Base-by-base conservation (phyloP, 2,888 invertebrate genomes). In the Megaustenia siamemsis region DNA sequence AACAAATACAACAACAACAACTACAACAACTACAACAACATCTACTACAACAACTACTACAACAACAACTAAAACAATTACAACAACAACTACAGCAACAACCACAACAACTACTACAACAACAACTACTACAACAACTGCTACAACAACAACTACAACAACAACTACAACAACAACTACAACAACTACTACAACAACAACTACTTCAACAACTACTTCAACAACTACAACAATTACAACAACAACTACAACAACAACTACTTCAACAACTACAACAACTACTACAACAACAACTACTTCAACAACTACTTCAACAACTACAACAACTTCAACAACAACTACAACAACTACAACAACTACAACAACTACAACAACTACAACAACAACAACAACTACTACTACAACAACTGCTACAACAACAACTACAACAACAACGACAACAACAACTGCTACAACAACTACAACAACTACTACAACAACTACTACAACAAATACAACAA, bases 221-320 rank as follows among this genome's bases (percentile, higher is more conserved):
- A 71, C 71, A n/a, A 71, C 71, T 71, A 45, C 45, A 43, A 71
- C 43, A n/a, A 71, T 45, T 45, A 71, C 71, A n/a, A 45, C 28
- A 43, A 71, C 28, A n/a, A 43, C n/a, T 71, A 43, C 71, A n/a
- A 43, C 43, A n/a, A 71, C 71, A 43, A 45, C n/a, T 71, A 43
- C 71, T 45, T 12, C 43, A 28, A 18, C 45, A n/a, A 12, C 43
- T 43, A 45, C 71, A n/a, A 71, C 43, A 43, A 71, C 71, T 45
- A 43, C 43, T n/a, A 71, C 43, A 43, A 45, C n/a, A 43, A 43
- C 43, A n/a, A 38, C 38, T 10, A 1, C 66, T 6, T 18, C 66
- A 6, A 69, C 69, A 40, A 24, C 21, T 69, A 69, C 69, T 40
- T 24, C 69, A 40, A 69, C 69, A 40, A 40, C 24, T 69, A 40